Percentiles rank a stretch among this genome's conserved stretches.
phyloP scores from a whole-genome alignment of 92 coral and sea anemone species.

The Palythoa heliodiscus region DNA sequence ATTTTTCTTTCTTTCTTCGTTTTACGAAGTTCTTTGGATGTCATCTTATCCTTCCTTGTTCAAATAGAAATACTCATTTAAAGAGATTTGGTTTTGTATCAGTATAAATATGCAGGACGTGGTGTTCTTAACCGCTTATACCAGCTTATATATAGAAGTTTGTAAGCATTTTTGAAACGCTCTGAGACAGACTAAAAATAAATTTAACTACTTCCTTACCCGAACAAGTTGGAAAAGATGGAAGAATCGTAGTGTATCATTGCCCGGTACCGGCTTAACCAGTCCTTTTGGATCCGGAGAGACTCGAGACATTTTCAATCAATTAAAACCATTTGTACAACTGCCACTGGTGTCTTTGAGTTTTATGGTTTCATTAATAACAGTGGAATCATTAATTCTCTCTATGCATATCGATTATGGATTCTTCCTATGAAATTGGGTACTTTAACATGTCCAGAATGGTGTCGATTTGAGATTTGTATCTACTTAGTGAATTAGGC shows the following conservation, averaged over 20 bases:
- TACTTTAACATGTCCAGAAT: background rate
- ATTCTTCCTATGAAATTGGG: background rate
- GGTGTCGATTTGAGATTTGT: background rate
- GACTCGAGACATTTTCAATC: constrained; percentile 38
- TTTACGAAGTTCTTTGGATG: background rate
- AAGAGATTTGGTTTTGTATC: background rate
- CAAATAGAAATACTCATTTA: background rate
- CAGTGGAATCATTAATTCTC: background rate
- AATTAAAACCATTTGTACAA: background rate
- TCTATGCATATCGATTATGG: background rate
- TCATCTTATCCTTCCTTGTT: background rate
- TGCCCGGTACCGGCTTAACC: constrained; percentile 58
- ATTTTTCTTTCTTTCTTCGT: background rate
- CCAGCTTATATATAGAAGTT: background rate
- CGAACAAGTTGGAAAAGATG: constrained; percentile 55
- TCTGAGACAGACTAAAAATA: background rate
- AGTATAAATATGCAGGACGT: background rate
- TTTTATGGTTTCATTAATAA: background rate
- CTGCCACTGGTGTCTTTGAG: background rate
- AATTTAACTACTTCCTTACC: constrained; percentile 48
- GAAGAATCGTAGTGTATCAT: constrained; percentile 44
- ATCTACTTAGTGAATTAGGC: background rate
- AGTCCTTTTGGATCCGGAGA: constrained; percentile 31
- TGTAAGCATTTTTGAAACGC: background rate
- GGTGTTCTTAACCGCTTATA: background rate